A percentile compares a stretch with the other conserved stretches of the same genome.
These are phyloP conservation scores for Malurus elegans DNA, from an alignment of 2,113 vertebrate species.

Conservation along the genomic window DNA sequence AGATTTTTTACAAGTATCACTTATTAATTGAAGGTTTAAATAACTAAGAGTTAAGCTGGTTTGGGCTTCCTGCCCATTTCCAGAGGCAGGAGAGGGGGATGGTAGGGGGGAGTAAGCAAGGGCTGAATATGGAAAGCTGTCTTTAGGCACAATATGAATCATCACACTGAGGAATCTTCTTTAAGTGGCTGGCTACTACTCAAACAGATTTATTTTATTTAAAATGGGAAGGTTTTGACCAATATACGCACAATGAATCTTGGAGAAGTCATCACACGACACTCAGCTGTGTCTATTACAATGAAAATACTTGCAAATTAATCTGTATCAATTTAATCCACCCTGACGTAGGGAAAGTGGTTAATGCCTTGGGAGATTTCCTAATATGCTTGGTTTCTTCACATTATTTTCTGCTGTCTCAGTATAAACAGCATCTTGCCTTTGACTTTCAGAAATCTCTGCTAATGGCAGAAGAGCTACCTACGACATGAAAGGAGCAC, in stretches of 20 bases:
- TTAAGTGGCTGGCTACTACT: neutral
- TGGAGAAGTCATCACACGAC: neutral
- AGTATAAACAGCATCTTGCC: neutral
- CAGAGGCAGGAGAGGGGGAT: conserved; percentile 1
- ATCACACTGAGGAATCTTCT: neutral
- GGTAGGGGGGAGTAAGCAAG: neutral
- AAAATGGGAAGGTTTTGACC: neutral
- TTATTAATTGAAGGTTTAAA: neutral
- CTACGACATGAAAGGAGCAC: neutral
- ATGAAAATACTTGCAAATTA: neutral
- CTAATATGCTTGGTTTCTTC: neutral
- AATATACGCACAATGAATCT: neutral
- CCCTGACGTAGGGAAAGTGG: neutral
- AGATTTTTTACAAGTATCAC: neutral
- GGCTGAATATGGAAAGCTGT: conserved; percentile 11
- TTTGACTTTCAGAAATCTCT: neutral
- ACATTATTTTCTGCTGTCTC: neutral
- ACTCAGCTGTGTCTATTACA: neutral
- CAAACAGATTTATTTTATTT: neutral
- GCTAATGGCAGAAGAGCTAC: neutral
- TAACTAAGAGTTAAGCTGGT: neutral
- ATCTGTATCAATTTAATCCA: neutral
- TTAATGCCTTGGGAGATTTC: neutral
- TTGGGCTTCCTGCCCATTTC: neutral
- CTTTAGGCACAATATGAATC: conserved; percentile 23